Base-by-base conservation (phyloP, 2,888 invertebrate species). In the Tanypteryx hageni region DNA sequence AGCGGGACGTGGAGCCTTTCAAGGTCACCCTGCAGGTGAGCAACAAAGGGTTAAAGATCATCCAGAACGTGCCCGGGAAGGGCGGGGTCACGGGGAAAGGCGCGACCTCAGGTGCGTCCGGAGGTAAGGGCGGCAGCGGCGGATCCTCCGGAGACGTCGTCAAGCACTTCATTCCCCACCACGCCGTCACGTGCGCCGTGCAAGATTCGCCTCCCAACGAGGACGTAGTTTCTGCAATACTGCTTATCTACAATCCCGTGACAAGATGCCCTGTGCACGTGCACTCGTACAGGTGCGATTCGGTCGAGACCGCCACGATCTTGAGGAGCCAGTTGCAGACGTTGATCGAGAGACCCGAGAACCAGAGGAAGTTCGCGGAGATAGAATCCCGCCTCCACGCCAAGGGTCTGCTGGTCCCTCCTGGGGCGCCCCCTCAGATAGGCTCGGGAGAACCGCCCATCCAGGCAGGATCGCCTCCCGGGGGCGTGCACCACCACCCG, bases 181-280 rank as follows among this genome's bases (percentile, higher is more conserved):
- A 98, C 95, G 98, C 98, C 94, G 98, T 99, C 94, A 98, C 99
- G 85, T 98, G 98, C 94, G 98, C 98, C 27, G 97, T 98, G 94
- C 98, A 98, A 93, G 97, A 98, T 93, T 93, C 94, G 44, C 94
- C 94, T 18, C 96, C 95, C 0, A 95, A 96, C 93, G 98, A 98
- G 92, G 99, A 99, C 94, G 97, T 99, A 82, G 99, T 99, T 84
- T 98, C 99, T 1, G 98, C 98, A 94, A 98, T 99, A 92, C 96
- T 99, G 93, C 96, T 99, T 86, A 96, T 99, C 0, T 99, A 98
- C 95, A 99, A 99, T 95, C 99, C 99, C 0, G 97, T 98, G 92
- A 99, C 99, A 13, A 98, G 98, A 94, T 98, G 98, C 94, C 99
- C 99, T 0, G 97, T 99, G 57, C 99, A 99, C 94, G 98, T 99